Base-by-base conservation (phyloP, 2,797 vertebrate genomes). In the Mallotus villosus region DNA sequence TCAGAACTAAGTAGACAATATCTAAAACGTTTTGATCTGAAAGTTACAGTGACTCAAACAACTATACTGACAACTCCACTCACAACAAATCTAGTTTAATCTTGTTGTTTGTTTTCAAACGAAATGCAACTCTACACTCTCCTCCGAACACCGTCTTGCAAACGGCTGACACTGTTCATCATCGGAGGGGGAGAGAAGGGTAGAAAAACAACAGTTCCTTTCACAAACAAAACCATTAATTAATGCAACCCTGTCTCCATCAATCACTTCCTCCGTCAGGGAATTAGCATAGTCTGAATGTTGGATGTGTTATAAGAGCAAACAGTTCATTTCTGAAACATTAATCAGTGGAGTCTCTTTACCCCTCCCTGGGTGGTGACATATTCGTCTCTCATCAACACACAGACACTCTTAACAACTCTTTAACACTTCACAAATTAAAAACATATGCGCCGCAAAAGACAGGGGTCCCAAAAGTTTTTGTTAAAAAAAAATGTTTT, bases 281-380 rank as follows among this genome's bases (percentile, higher is more conserved):
- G 88, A 93, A 95, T 95, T 94, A 94, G 89, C 94, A 94, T 94
- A 94, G 93, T 94, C 91, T 93, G 92, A 94, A 92, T 94, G 92
- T 91, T 94, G 90, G 93, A 92, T 94, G 92, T 93, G 93, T 95
- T 91, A 93, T 91, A 94, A 95, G 92, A 92, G 94, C 93, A 94
- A 93, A 94, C 90, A 93, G 92, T 92, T 91, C 94, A 95, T 94
- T 94, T 93, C 85, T 83, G 90, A 91, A 92, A 88, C 90, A 95
- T 96, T 94, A 95, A 96, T 96, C 94, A 96, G 92, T 89, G 88
- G 85, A 87, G 90, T 91, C 88, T 90, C 81, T 91, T 84, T 89
- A 92, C 92, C 93, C 92, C 92, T 92, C 90, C 91, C 91, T 92
- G 93, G 82, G 84, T 78, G 80, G 77, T 91, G 92, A 91, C 27